A percentile compares a stretch with the other conserved stretches of the same genome.
phyloP scores from a whole-genome alignment of 2,113 vertebrate genomes.

The Porphyrio hochstetteri region DNA sequence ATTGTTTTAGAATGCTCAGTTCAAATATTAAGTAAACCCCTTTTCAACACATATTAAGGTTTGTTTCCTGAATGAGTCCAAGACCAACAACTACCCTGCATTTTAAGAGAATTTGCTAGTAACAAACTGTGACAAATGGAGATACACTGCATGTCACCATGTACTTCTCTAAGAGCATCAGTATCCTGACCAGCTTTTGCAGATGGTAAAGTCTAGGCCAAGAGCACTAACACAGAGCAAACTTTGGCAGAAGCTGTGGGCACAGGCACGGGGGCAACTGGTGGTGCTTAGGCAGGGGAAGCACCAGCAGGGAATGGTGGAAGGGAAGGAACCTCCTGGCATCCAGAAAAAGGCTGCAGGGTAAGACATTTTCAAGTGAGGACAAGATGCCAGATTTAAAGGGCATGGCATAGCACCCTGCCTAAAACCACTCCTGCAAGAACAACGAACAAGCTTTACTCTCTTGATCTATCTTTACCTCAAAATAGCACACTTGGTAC shows the following conservation, averaged over 20 bases:
- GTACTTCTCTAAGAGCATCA: neutral
- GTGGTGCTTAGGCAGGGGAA: neutral
- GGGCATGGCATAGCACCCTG: neutral
- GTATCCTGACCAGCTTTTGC: neutral
- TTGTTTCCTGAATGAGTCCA: neutral
- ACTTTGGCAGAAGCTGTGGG: neutral
- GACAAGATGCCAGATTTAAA: neutral
- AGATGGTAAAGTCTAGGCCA: neutral
- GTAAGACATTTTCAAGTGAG: neutral
- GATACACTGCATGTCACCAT: neutral
- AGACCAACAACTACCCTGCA: neutral
- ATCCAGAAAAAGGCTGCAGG: neutral
- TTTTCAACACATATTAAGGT: neutral
- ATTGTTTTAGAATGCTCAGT: neutral
- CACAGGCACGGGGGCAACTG: neutral
- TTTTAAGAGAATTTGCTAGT: neutral
- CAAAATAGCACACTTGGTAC: conserved; percentile 1
- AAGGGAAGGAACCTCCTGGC: neutral
- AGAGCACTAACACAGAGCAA: neutral
- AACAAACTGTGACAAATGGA: neutral
- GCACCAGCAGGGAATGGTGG: neutral
- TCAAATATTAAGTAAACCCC: neutral
- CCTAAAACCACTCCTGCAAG: neutral
- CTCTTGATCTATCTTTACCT: neutral
- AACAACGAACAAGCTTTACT: neutral